These are phyloP conservation scores for Sciurus carolinensis DNA, from an alignment of 2,797 vertebrate species.

Conservation along the genomic window DNA sequence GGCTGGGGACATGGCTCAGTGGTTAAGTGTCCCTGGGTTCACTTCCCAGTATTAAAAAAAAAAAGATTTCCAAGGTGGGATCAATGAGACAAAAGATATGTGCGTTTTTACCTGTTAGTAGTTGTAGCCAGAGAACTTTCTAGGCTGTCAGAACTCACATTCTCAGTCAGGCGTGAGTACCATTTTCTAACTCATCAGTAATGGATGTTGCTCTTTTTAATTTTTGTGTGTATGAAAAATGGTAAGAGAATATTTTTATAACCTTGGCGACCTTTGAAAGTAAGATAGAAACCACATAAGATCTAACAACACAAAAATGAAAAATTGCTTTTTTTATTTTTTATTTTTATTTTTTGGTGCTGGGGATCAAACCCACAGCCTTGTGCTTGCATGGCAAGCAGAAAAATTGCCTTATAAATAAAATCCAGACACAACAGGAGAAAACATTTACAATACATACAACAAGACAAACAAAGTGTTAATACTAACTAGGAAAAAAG, in stretches of 20 bases:
- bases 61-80: not conserved
- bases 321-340: not conserved
- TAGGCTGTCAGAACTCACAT: constrained; percentile 12
- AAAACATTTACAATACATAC: not conserved
- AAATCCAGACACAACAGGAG: not conserved
- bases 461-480: not conserved
- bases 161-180: not conserved
- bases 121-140: not conserved
- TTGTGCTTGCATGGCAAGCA: no score
- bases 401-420: not conserved
- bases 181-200: not conserved
- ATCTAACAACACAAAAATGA: constrained; percentile 32
- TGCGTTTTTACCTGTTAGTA: not conserved
- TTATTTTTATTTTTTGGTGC: no score
- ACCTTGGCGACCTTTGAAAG: not conserved
- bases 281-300: constrained; percentile 42
- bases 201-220: not conserved
- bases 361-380: no score
- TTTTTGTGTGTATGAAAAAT: constrained; percentile 12
- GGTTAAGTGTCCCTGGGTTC: no score
- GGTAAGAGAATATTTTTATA: constrained; percentile 37
- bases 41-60: no score
- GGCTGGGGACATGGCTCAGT: no score
- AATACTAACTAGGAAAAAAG: constrained; percentile 35
- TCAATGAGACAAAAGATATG: not conserved